Evolutionary conservation across 2,113 vertebrate genomes (phyloP).

Genomic region (Labrus mixtus): DNA sequence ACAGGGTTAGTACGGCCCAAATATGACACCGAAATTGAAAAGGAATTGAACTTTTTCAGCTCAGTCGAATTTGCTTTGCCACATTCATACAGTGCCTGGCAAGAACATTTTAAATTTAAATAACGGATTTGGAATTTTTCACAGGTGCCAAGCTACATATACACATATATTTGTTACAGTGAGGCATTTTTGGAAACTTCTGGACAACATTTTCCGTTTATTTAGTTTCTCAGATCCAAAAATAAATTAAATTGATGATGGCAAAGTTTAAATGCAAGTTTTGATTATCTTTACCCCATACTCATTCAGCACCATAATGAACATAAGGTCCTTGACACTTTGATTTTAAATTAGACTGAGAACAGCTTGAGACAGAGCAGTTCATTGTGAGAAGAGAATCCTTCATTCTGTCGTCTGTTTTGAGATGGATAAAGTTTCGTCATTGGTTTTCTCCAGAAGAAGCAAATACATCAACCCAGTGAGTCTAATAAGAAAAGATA

Average conservation of each 20-base stretch:
- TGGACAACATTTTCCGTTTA: slow-evolving; percentile 48
- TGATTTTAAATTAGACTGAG: slow-evolving; percentile 7
- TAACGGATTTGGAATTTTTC: slow-evolving; percentile 64
- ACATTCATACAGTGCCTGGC: slow-evolving; percentile 16
- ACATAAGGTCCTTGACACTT: slow-evolving; percentile 6
- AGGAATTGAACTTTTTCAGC: no score
- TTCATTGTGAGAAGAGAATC: slow-evolving; percentile 10
- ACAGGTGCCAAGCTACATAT: slow-evolving; percentile 45
- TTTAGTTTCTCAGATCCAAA: slow-evolving; percentile 42
- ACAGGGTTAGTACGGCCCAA: no score
- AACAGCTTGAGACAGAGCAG: background rate
- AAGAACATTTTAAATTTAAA: slow-evolving; percentile 53
- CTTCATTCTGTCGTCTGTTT: slow-evolving; percentile 15
- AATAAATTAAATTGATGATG: slow-evolving; percentile 3
- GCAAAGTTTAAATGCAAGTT: slow-evolving; percentile 8
- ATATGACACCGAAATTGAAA: no score
- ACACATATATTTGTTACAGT: slow-evolving; percentile 48
- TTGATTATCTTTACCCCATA: slow-evolving; percentile 11
- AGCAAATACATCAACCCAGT: slow-evolving; percentile 60
- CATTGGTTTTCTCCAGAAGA: slow-evolving; percentile 51
- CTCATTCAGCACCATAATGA: slow-evolving; percentile 31
- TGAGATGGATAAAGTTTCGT: slow-evolving; percentile 61
- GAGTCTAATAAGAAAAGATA: slow-evolving; percentile 69
- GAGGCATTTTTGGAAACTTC: slow-evolving; percentile 49
- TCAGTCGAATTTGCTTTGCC: slow-evolving; percentile 33